phyloP scores from a whole-genome alignment of 92 coral and sea anemone species.

The Scolanthus callimorphus region DNA sequence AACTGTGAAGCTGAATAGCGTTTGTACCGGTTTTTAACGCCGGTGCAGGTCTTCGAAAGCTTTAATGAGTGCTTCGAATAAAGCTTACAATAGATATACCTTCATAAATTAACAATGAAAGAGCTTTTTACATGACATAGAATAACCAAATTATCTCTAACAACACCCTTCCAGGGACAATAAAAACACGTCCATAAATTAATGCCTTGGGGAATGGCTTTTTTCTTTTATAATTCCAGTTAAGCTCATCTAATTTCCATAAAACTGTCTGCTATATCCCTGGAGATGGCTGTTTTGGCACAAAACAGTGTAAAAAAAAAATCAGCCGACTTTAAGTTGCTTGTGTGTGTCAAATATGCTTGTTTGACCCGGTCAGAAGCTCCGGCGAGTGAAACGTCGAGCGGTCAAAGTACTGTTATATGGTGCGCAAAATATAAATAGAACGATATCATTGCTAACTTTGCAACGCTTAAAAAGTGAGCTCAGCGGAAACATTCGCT shows the following conservation, averaged over 20 bases:
- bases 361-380: too few relatives aligned
- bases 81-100: slow-evolving; percentile 7
- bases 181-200: background rate
- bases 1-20: slow-evolving; percentile 19
- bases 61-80: slow-evolving; percentile 1
- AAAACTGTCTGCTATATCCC: too few relatives aligned
- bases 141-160: slow-evolving; percentile 13
- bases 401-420: too few relatives aligned
- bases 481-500: too few relatives aligned
- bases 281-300: background rate
- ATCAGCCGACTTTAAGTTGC: too few relatives aligned
- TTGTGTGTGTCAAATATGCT: too few relatives aligned
- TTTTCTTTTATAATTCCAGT: background rate
- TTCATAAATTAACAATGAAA: slow-evolving; percentile 8
- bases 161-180: slow-evolving; percentile 13
- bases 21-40: background rate
- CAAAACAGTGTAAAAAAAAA: too few relatives aligned
- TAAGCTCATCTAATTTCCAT: background rate
- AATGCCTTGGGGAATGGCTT: background rate
- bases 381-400: too few relatives aligned
- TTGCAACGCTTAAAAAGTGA: too few relatives aligned
- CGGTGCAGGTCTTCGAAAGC: background rate
- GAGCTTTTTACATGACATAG: slow-evolving; percentile 28
- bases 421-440: too few relatives aligned
- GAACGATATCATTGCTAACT: too few relatives aligned